phyloP scores from a whole-genome alignment of 2,113 vertebrate species.

The Lophochroa leadbeateri region DNA sequence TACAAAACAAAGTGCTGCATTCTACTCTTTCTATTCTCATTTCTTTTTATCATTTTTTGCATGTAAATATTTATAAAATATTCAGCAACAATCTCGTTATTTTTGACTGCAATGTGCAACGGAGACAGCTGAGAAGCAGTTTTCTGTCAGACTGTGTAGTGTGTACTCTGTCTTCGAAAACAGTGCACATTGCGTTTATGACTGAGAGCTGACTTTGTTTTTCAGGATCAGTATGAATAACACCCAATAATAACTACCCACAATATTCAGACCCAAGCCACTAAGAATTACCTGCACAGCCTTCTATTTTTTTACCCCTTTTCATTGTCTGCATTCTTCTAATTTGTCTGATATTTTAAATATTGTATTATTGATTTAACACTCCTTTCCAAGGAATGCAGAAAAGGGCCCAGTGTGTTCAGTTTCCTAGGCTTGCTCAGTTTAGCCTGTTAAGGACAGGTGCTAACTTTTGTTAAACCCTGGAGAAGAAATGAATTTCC shows the following conservation, averaged over 20 bases:
- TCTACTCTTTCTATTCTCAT: slow-evolving; percentile 2
- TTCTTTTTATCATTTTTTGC: slow-evolving; percentile 15
- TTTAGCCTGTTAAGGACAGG: neutral
- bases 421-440: neutral
- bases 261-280: neutral
- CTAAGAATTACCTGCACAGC: neutral
- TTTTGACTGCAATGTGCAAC: neutral
- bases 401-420: neutral
- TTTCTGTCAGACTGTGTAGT: neutral
- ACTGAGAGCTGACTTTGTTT: neutral
- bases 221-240: neutral
- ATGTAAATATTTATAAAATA: slow-evolving; percentile 57
- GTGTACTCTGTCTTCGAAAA: neutral
- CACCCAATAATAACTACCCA: neutral
- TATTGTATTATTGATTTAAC: neutral
- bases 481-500: neutral
- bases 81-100: slow-evolving; percentile 24
- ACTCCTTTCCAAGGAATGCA: neutral
- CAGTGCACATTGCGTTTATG: neutral
- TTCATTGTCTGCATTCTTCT: neutral
- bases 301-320: neutral
- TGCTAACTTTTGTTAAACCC: neutral
- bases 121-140: neutral
- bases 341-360: neutral
- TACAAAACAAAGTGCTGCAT: neutral